Base-by-base conservation (phyloP, 2,113 vertebrate species). In the Crotalus tigris region DNA sequence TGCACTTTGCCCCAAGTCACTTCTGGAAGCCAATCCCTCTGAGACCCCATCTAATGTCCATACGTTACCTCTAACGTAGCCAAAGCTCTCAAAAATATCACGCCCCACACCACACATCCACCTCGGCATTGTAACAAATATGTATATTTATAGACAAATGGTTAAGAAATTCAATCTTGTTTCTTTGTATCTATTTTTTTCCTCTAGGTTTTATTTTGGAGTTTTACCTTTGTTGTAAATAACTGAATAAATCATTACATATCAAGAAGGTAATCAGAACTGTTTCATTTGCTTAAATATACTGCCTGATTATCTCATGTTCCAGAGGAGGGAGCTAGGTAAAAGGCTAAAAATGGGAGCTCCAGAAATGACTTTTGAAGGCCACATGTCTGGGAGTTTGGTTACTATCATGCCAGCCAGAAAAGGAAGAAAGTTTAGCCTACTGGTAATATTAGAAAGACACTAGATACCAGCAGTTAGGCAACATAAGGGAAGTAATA, bases 321-420 rank as follows among this genome's bases (percentile, higher is more conserved):
- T 88, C 95, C 95, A 97, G 93, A 7, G 93, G 95, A 94, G 97
- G 96, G 97, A 96, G 96, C 91, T 94, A 21, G 3, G 1, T 1
- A 39, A 49, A 0, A 89, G 92, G 57, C 49, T 69, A 61, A 86
- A 51, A 1, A 39, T 55, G n/a, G 49, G 58, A 55, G 46, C 29
- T 3, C 59, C 29, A 33, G 44, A 49, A 87, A 55, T 24, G 46
- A 61, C 46, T 89, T 90, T 54, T 59, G 57, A 89, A 94, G 88
- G 64, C 69, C 81, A 26, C 19, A 49, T 12, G n/a, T 88, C 93
- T 69, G 53, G 86, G 87, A 91, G 81, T 90, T 44, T 55, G 49
- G 19, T 85, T 89, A 54, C 88, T 87, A 44, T 53, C 46, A 89
- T 75, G 23, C 53, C 29, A 24, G n/a, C 89, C 86, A 89, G 89